phyloP scores from a whole-genome alignment of 1,140 invertebrate species.

The Macrobrachium nipponense region DNA sequence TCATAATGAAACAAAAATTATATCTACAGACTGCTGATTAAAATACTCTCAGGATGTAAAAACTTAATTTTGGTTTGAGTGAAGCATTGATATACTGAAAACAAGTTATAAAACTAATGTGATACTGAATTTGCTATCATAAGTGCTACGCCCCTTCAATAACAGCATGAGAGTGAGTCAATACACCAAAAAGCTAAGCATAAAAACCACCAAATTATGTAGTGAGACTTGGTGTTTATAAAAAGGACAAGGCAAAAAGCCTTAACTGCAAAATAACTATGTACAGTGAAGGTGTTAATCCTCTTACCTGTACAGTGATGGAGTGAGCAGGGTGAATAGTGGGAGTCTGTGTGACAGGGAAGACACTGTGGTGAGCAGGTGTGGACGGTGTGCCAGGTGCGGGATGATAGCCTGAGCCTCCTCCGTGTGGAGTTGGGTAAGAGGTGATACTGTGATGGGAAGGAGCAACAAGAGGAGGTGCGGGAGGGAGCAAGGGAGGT shows the following conservation, averaged over 20 bases:
- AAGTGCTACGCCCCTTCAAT: background rate
- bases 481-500: background rate
- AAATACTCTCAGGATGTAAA: too few species aligned
- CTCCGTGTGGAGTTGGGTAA: slow-evolving; percentile 14
- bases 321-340: slow-evolving; percentile 63
- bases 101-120: too few species aligned
- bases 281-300: slow-evolving; percentile 2
- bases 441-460: slow-evolving; percentile 22
- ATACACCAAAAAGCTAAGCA: background rate
- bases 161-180: too few species aligned
- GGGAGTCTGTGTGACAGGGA: slow-evolving; percentile 42
- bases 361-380: slow-evolving; percentile 36
- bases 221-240: background rate
- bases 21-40: too few species aligned
- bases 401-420: slow-evolving; percentile 5
- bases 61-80: too few species aligned
- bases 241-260: background rate
- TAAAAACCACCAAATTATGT: background rate
- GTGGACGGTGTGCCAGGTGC: slow-evolving; percentile 24
- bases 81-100: too few species aligned
- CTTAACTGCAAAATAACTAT: background rate
- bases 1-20: too few species aligned
- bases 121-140: background rate
- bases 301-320: slow-evolving; percentile 64
- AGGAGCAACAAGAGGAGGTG: slow-evolving; percentile 16